These are phyloP conservation scores for Zaprionus vittiger DNA, from an alignment of 1,140 invertebrate species.

Conservation along the genomic window DNA sequence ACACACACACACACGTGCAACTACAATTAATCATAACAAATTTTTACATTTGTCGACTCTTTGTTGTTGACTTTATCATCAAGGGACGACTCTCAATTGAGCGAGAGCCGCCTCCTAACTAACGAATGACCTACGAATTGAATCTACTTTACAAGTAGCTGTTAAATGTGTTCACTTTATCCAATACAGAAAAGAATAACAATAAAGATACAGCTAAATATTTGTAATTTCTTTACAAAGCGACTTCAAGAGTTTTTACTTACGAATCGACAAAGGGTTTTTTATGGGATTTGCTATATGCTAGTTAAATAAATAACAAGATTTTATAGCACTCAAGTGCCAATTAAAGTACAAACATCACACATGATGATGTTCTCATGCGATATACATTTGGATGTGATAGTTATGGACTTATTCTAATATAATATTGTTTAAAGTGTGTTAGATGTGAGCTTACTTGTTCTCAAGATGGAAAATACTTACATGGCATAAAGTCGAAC, in stretches of 20 bases:
- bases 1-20: slow-evolving; percentile 14
- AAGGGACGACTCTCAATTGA: slow-evolving; percentile 25
- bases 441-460: too few species aligned
- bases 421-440: too few species aligned
- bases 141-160: slow-evolving; percentile 71
- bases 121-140: slow-evolving; percentile 44
- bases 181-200: slow-evolving; percentile 5
- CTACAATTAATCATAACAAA: slow-evolving; percentile 23
- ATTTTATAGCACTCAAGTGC: too few species aligned
- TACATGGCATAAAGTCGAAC: too few species aligned
- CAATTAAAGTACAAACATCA: too few species aligned
- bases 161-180: slow-evolving; percentile 68
- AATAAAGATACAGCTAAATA: slow-evolving; percentile 43
- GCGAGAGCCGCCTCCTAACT: slow-evolving; percentile 16
- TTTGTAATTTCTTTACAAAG: slow-evolving; percentile 66
- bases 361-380: too few species aligned
- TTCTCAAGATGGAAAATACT: too few species aligned
- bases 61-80: slow-evolving; percentile 9
- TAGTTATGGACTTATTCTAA: too few species aligned
- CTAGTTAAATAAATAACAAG: too few species aligned
- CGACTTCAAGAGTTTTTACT: slow-evolving; percentile 10
- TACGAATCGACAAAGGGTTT: neutral
- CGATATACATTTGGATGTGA: too few species aligned
- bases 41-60: slow-evolving; percentile 18
- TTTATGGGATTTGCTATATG: too few species aligned